Conservation (phyloP, 2,888 invertebrate genomes). For the Hartigia nigra region DNA sequence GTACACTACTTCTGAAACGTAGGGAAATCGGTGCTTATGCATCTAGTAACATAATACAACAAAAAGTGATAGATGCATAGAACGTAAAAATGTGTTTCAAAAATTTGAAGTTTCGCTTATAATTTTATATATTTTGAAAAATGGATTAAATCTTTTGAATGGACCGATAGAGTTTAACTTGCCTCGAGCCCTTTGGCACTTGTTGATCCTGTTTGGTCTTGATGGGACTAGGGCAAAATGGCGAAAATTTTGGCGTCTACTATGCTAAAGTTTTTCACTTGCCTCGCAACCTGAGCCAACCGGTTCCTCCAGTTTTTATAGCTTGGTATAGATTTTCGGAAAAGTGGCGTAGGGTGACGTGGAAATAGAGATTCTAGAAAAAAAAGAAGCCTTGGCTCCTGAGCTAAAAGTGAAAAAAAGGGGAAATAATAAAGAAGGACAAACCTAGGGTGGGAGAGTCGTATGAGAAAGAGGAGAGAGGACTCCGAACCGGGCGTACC, state of each 20-base stretch:
- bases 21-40: background rate
- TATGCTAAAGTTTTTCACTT: background rate
- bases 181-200: background rate
- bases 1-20: conserved; percentile 12
- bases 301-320: background rate
- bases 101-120: background rate
- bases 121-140: background rate
- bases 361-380: background rate
- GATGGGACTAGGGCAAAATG: background rate
- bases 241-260: background rate
- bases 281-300: background rate
- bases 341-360: conserved; percentile 3
- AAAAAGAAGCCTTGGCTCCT: background rate
- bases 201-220: background rate
- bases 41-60: background rate
- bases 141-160: background rate
- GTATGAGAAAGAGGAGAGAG: conserved; percentile 12
- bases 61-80: background rate
- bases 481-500: conserved; percentile 50
- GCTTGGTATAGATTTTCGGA: background rate
- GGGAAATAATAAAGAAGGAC: background rate
- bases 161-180: background rate
- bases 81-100: background rate
- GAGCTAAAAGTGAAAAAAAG: background rate
- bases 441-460: background rate